phyloP scores from a whole-genome alignment of 2,888 invertebrate genomes.

The Brassicogethes aeneus region DNA sequence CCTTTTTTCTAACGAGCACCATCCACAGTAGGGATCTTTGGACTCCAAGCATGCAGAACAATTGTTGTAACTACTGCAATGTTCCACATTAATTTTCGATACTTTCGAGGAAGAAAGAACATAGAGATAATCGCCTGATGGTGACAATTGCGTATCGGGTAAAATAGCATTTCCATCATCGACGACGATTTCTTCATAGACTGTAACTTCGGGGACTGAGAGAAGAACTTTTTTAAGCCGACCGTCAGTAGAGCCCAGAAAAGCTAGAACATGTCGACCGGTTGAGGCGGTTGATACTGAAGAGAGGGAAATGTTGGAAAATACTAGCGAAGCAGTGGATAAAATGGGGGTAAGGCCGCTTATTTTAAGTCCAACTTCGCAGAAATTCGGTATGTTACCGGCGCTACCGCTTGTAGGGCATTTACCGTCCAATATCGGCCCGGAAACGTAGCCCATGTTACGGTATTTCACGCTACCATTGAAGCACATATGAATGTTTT shows the following conservation, averaged over 20 bases:
- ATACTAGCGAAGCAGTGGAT: slow-evolving; percentile 66
- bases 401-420: slow-evolving; percentile 82
- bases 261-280: slow-evolving; percentile 86
- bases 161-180: slow-evolving; percentile 71
- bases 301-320: slow-evolving; percentile 70
- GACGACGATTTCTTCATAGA: slow-evolving; percentile 81
- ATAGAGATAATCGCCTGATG: slow-evolving; percentile 75
- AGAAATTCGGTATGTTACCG: slow-evolving; percentile 86
- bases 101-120: slow-evolving; percentile 71
- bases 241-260: slow-evolving; percentile 84
- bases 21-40: slow-evolving; percentile 89
- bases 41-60: slow-evolving; percentile 85
- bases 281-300: slow-evolving; percentile 82
- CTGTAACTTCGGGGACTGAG: slow-evolving; percentile 62
- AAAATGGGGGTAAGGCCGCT: slow-evolving; percentile 81
- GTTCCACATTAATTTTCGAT: slow-evolving; percentile 74
- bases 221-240: slow-evolving; percentile 76
- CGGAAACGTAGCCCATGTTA: slow-evolving; percentile 86
- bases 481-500: slow-evolving; percentile 96
- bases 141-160: slow-evolving; percentile 80
- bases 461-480: slow-evolving; percentile 89
- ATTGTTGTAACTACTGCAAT: slow-evolving; percentile 76
- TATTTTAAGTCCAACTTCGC: slow-evolving; percentile 85
- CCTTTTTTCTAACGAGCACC: slow-evolving; percentile 88
- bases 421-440: slow-evolving; percentile 82